A percentile compares a stretch with the other conserved stretches of the same genome.
phyloP scores from a whole-genome alignment of 1,140 invertebrate genomes.

The Babylonia areolata region DNA sequence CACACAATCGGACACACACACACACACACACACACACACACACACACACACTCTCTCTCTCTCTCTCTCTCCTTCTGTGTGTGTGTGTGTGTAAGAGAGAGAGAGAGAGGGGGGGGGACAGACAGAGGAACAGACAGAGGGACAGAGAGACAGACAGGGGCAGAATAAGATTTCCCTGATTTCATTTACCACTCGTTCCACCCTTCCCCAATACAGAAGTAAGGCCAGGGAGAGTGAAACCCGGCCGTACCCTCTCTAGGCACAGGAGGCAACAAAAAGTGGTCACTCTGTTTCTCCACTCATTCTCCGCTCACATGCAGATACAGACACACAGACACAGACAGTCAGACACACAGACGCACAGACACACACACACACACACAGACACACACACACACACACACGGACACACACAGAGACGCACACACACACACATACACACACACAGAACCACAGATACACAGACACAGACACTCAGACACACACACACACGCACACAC shows the following conservation, averaged over 20 bases:
- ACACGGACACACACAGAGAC: background rate
- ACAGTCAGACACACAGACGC: background rate
- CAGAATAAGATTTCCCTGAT: no score
- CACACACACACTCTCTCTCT: background rate
- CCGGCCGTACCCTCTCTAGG: no score
- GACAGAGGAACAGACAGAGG: no score
- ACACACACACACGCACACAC: background rate
- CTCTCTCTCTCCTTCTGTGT: no score
- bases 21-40: conserved; percentile 15
- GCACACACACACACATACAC: background rate
- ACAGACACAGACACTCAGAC: background rate
- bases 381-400: background rate
- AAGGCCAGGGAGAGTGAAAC: no score
- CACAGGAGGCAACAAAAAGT: no score
- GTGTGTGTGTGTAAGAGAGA: no score
- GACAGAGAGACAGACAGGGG: no score
- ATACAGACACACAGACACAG: background rate
- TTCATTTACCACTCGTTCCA: no score
- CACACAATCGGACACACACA: background rate
- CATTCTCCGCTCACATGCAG: background rate
- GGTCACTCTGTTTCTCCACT: background rate
- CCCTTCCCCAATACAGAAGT: no score
- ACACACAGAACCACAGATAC: background rate
- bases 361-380: conserved; percentile 5
- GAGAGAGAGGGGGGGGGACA: no score